phyloP scores from a whole-genome alignment of 2,113 vertebrate genomes.

The Upupa epops region DNA sequence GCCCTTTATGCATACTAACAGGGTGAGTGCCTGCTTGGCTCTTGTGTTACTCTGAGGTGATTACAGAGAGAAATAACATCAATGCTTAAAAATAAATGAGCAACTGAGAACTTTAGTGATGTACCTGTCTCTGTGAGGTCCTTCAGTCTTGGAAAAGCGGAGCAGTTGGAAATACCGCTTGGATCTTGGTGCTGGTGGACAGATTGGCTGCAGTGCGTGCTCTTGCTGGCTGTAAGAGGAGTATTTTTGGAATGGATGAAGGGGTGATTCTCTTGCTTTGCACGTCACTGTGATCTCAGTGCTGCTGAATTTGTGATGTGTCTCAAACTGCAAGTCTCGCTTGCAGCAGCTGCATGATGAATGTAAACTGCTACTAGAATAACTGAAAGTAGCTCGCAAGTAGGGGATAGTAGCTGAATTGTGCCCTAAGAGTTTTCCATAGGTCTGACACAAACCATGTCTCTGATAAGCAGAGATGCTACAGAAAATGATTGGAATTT shows the following conservation, averaged over 20 bases:
- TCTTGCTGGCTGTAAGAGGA: background rate
- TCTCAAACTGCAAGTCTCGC: background rate
- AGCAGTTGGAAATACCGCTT: background rate
- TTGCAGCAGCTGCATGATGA: constrained; percentile 24
- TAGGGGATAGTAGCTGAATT: background rate
- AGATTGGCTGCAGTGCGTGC: background rate
- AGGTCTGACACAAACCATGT: background rate
- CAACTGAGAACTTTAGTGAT: background rate
- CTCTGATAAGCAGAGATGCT: background rate
- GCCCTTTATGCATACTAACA: constrained; percentile 12
- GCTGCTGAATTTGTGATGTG: constrained; percentile 20
- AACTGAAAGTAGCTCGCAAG: background rate
- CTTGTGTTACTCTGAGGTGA: constrained; percentile 22
- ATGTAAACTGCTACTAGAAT: background rate
- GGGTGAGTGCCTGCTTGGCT: background rate
- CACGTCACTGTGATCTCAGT: constrained; percentile 57
- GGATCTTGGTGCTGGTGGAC: background rate
- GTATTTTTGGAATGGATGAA: constrained; percentile 35
- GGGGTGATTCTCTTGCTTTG: constrained; percentile 37
- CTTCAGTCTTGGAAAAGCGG: background rate
- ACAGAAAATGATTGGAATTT: background rate
- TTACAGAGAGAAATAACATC: background rate
- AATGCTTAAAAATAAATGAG: background rate
- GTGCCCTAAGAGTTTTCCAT: background rate
- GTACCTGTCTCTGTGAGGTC: background rate